A percentile compares a stretch with the other conserved stretches of the same genome.
Conservation (phyloP, 2,113 vertebrate genomes). For the Larimichthys polyactis region DNA sequence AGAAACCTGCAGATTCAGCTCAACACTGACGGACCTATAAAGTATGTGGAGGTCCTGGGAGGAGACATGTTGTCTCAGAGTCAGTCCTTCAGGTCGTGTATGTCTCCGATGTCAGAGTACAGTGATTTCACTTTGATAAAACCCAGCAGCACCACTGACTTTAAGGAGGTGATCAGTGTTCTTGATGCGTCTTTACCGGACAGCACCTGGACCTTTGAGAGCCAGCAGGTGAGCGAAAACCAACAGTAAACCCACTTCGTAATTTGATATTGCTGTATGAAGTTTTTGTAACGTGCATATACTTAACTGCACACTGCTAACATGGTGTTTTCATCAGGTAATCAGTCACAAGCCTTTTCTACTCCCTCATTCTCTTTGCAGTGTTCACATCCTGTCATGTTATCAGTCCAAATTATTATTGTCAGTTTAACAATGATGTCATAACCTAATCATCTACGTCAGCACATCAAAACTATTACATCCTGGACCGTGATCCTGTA, state of each 20-base stretch:
- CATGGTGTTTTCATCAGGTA: background rate
- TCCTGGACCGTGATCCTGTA: background rate
- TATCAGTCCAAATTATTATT: background rate
- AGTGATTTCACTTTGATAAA: too few species aligned
- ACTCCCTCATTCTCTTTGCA: background rate
- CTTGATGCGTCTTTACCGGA: conserved; percentile 71
- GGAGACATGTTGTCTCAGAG: too few species aligned
- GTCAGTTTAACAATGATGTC: background rate
- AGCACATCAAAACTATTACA: background rate
- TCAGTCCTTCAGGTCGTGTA: too few species aligned
- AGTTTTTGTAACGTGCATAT: background rate
- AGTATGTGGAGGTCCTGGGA: too few species aligned
- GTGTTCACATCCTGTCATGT: background rate
- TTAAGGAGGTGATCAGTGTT: conserved; percentile 68
- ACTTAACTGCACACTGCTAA: background rate
- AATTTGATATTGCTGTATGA: background rate
- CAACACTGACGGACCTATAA: too few species aligned
- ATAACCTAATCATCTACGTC: background rate
- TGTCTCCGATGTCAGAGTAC: too few species aligned
- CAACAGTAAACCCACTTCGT: background rate
- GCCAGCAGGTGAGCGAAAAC: conserved; percentile 73
- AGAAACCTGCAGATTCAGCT: too few species aligned
- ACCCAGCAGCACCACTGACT: conserved; percentile 48
- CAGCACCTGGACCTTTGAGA: conserved; percentile 75
- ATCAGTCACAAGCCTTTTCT: background rate